Percentiles rank a stretch among this genome's conserved stretches.
These are phyloP conservation scores for Bergia puertoricense DNA, from an alignment of 92 coral and sea anemone genomes.

Conservation along the genomic window DNA sequence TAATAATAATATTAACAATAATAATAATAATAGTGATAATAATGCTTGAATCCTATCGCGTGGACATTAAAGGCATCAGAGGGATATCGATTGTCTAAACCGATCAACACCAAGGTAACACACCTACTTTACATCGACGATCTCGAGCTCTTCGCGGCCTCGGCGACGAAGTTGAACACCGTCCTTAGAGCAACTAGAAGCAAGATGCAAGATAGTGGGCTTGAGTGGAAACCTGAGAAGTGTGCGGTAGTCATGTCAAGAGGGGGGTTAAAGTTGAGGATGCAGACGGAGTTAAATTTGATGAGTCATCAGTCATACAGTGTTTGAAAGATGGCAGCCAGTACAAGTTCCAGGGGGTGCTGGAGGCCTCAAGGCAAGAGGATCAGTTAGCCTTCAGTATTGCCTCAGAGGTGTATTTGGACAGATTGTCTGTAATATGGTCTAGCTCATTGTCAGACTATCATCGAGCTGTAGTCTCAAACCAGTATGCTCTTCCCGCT, in stretches of 20 bases:
- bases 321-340: no score
- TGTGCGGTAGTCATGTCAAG: conserved; percentile 55
- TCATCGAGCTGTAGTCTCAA: no score
- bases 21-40: no score
- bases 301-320: background rate
- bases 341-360: conserved; percentile 45
- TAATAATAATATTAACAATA: no score
- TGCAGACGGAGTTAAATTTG: background rate
- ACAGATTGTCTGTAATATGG: no score
- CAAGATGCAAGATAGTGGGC: conserved; percentile 36
- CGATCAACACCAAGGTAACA: background rate
- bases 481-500: no score
- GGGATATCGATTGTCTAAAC: conserved; percentile 4
- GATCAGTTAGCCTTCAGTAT: background rate
- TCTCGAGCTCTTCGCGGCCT: conserved; percentile 23
- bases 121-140: background rate
- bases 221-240: conserved; percentile 48
- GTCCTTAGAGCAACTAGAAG: conserved; percentile 4
- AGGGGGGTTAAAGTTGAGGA: conserved; percentile 24
- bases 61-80: background rate
- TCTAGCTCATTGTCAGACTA: no score
- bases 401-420: conserved; percentile 37
- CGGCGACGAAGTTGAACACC: conserved; percentile 23
- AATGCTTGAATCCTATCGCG: no score
- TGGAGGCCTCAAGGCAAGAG: background rate